Evolutionary conservation across 1,140 invertebrate genomes (phyloP), one percentile per base, ranked within the genome.

Genomic region (Papilio helenus): DNA sequence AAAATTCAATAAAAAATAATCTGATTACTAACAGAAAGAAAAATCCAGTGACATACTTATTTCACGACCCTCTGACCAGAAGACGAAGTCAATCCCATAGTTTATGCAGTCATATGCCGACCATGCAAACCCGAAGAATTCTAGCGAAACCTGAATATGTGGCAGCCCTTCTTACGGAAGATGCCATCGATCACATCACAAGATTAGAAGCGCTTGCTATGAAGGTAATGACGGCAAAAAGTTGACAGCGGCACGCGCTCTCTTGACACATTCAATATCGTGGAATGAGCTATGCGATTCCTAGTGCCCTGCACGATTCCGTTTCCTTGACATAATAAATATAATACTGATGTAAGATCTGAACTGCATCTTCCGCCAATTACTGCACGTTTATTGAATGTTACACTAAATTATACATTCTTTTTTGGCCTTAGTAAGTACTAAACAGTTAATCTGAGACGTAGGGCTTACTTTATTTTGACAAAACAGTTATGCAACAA

Each of bases 181-280:
- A 81, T 85, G 68, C 78, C 86, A 88, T 90, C 88, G 87, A 88
- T 90, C 90, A 87, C 80, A 72, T 79, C 82, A 90, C 88, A 87
- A 81, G 89, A 87, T 86, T 85, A 83, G 88, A 72, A 82, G 58
- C 87, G 84, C 84, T 74, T 72, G 77, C 58, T 81, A 79, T 81
- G 44, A 34, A 77, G 55, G 76, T 88, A 88, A 89, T 89, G 85
- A 80, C 23, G 55, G 83, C 84, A 91, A 90, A 89, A 91, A 90
- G 82, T 77, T 34, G 72, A 73, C 44, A 72, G 23, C 29, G 80
- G 82, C 84, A 83, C 83, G 84, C 84, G 82, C 85, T 80, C 72
- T 76, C 84, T 85, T 86, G 80, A 85, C 80, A 79, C 79, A 81
- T 85, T 79, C 80, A 85, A 86, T 86, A 51, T 51, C 42, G 44